Conservation (phyloP, 2,113 vertebrate species). For the Caranx melampygus region DNA sequence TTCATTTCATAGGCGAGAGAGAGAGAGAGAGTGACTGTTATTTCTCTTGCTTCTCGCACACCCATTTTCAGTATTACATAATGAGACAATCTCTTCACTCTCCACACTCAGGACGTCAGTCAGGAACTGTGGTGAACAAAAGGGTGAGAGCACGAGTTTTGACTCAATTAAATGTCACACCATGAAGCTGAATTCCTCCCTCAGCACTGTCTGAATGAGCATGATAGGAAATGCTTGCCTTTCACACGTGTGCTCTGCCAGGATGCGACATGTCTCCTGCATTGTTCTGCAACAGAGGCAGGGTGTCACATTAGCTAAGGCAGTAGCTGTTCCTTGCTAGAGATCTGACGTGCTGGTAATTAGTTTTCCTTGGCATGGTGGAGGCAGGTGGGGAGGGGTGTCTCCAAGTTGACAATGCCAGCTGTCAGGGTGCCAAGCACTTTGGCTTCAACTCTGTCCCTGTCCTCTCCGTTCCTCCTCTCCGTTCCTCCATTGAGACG, state of each 20-base stretch:
- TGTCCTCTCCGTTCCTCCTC: conserved; percentile 15
- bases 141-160: conserved; percentile 41
- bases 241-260: conserved; percentile 28
- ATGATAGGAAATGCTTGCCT: conserved; percentile 56
- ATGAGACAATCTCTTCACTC: conserved; percentile 33
- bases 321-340: conserved; percentile 42
- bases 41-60: conserved; percentile 31
- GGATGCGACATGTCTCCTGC: conserved; percentile 49
- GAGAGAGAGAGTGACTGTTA: not conserved
- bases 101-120: conserved; percentile 15
- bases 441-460: conserved; percentile 39
- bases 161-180: conserved; percentile 65
- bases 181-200: conserved; percentile 27
- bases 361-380: conserved; percentile 66
- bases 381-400: conserved; percentile 41
- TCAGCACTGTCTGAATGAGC: conserved; percentile 31
- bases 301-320: conserved; percentile 61
- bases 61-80: conserved; percentile 39
- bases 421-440: conserved; percentile 68
- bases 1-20: conserved; percentile 26
- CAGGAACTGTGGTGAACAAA: conserved; percentile 43
- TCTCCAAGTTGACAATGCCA: conserved; percentile 62
- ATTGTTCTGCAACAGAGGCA: conserved; percentile 60
- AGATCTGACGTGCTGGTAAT: conserved; percentile 74
- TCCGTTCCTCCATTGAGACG: conserved; percentile 23